Percentiles rank a stretch among this genome's conserved stretches.
These are phyloP conservation scores for Euura lappo DNA, from an alignment of 1,140 invertebrate species.

Conservation along the genomic window DNA sequence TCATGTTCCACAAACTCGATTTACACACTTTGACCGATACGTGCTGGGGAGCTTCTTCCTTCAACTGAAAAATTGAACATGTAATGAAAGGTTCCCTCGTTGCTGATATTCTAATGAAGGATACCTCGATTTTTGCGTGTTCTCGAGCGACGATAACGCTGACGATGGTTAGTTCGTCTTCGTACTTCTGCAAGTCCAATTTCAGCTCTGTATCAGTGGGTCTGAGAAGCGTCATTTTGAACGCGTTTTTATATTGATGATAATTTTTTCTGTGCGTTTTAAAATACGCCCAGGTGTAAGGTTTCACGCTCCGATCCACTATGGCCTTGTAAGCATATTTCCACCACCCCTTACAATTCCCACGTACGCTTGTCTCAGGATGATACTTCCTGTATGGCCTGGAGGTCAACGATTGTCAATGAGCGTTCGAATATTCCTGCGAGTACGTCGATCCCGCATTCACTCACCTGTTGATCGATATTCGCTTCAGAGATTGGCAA, in stretches of 20 bases:
- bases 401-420: constrained; percentile 18
- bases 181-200: constrained; percentile 75
- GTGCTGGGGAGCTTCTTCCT: constrained; percentile 34
- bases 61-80: constrained; percentile 21
- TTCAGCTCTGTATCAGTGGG: constrained; percentile 77
- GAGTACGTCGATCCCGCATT: too few relatives aligned
- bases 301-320: constrained; percentile 73
- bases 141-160: constrained; percentile 82
- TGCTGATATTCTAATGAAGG: background rate
- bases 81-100: too few relatives aligned
- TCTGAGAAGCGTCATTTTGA: constrained; percentile 73
- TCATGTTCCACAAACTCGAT: constrained; percentile 12
- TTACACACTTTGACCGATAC: constrained; percentile 38
- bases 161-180: constrained; percentile 75
- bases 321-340: constrained; percentile 77
- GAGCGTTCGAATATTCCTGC: background rate
- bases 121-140: constrained; percentile 60
- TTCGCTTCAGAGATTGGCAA: constrained; percentile 70
- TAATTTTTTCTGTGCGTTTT: constrained; percentile 74
- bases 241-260: constrained; percentile 73
- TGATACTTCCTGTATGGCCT: constrained; percentile 46
- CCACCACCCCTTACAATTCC: constrained; percentile 72
- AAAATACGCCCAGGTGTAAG: constrained; percentile 77
- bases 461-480: constrained; percentile 71
- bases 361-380: constrained; percentile 57